These are phyloP conservation scores for Calcarius ornatus DNA, from an alignment of 2,113 vertebrate genomes.

Conservation along the genomic window DNA sequence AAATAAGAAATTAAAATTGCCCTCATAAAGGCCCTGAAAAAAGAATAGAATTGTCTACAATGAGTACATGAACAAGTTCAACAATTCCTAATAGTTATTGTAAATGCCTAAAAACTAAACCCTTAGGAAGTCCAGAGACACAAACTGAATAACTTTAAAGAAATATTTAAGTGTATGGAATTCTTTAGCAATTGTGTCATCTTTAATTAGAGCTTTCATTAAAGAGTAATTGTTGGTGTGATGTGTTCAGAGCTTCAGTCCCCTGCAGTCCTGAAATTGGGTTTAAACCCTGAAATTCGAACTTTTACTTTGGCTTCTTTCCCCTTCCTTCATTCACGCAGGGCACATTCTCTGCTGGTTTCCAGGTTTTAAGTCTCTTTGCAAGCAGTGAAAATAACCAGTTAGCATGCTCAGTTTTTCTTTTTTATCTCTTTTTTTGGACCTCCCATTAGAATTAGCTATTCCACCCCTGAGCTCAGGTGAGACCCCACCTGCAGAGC, in stretches of 20 bases:
- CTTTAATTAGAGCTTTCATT: not conserved
- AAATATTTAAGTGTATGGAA: not conserved
- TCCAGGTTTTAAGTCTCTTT: not conserved
- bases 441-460: not conserved
- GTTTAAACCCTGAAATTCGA: not conserved
- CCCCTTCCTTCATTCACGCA: not conserved
- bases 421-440: not conserved
- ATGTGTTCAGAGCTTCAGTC: not conserved
- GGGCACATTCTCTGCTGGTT: too few relatives aligned
- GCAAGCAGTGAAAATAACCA: not conserved
- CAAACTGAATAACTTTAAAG: not conserved
- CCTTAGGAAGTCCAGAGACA: not conserved
- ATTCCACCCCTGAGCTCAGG: not conserved
- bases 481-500: not conserved
- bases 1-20: not conserved
- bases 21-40: not conserved
- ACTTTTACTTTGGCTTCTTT: not conserved
- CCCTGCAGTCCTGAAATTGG: not conserved
- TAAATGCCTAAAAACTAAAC: not conserved
- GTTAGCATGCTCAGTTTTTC: not conserved
- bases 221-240: not conserved
- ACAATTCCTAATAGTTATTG: not conserved
- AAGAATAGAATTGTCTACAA: not conserved
- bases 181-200: not conserved
- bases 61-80: not conserved